Evolutionary conservation across 2,888 invertebrate species (phyloP), one percentile per base, ranked within the genome.

Genomic region (Drosophila mulleri): DNA sequence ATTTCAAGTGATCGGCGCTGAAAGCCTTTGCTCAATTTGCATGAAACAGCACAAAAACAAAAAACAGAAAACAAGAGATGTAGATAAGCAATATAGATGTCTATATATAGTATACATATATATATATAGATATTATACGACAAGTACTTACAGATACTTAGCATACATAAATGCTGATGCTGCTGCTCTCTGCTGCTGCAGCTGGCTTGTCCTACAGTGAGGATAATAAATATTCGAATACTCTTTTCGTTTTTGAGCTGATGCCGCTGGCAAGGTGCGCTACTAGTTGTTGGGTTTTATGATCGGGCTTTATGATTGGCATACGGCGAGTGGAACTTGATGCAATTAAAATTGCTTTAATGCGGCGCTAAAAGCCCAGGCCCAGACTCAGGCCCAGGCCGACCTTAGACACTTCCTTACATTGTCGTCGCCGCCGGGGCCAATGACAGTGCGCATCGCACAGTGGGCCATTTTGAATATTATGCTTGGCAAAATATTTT

Each of bases 381-480:
- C 26, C 5, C 7, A 26, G 26, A n/a, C n/a, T n/a, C n/a, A n/a
- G 26, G 26, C 14, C 37, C 23, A 3, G 45, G 56, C 47, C 77
- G 78, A 88, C 85, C 89, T 86, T 89, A 82, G 76, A 78, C 57
- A 85, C 78, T 86, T 86, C 89, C 89, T 70, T 67, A 56, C 85
- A 89, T 89, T 89, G 85, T 89, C 67, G 80, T 89, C 67, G 85
- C 87, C 66, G 58, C 61, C 45, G 58, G 54, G 77, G 71, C 67
- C 80, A 75, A 68, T 83, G 83, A 71, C 88, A 63, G 50, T 18
- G 42, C 11, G 26, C 14, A 2, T n/a, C n/a, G 41, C 41, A 39
- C 39, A 39, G 39, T 39, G 39, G 37, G 12, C 2, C 16, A 16
- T 14, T 32, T 9, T 37, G 14, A 12, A 5, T 2, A 37, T 5